A percentile compares a stretch with the other conserved stretches of the same genome.
phyloP scores from a whole-genome alignment of 1,140 invertebrate species.

The Pectinophora gossypiella region DNA sequence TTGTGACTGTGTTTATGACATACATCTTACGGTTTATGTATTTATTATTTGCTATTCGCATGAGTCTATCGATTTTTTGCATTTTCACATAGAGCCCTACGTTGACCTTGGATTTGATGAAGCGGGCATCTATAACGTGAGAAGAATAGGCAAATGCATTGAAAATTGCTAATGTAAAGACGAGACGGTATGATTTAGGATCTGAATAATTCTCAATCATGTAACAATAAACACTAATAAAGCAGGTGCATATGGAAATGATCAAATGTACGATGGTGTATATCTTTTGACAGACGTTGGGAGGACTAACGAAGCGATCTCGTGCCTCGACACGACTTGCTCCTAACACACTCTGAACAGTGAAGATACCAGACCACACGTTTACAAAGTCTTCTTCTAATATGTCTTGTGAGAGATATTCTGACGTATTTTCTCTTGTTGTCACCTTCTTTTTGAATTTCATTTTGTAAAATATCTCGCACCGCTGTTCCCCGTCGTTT shows the following conservation, averaged over 20 bases:
- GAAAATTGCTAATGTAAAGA: background rate
- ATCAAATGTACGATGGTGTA: background rate
- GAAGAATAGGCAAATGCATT: background rate
- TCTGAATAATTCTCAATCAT: background rate
- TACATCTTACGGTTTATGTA: background rate
- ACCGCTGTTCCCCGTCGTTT: no score
- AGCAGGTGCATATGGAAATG: no score
- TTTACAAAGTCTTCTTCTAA: conserved; percentile 4
- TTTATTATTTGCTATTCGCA: background rate
- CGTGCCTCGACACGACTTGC: background rate
- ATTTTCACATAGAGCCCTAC: background rate
- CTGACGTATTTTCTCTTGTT: background rate
- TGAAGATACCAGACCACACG: background rate
- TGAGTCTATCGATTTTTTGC: conserved; percentile 6
- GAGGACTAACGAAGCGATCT: background rate
- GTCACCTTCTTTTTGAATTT: no score
- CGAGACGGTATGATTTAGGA: background rate
- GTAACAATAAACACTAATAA: no score
- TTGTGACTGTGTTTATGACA: background rate
- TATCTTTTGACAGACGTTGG: background rate
- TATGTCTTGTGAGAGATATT: conserved; percentile 6
- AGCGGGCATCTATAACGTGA: background rate
- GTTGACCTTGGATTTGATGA: background rate
- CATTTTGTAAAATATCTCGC: no score
- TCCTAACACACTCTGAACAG: background rate